Conservation (phyloP, 2,797 vertebrate species). For the Acanthiza pusilla region DNA sequence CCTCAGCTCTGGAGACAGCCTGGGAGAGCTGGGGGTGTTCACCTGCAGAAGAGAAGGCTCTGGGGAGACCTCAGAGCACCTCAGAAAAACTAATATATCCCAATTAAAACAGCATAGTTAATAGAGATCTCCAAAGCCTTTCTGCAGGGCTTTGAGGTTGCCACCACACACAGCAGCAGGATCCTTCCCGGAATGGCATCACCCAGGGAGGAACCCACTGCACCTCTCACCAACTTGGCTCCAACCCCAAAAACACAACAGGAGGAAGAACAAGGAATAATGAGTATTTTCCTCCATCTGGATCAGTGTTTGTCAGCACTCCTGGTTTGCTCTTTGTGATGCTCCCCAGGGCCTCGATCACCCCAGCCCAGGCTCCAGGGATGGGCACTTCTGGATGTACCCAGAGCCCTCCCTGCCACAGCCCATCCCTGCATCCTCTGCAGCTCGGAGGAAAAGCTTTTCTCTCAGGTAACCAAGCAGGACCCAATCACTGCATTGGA, state of each 20-base stretch:
- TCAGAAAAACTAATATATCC: not conserved
- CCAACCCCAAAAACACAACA: not conserved
- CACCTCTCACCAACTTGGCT: not conserved
- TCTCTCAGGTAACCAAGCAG: not conserved
- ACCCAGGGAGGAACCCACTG: not conserved
- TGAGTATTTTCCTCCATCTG: not conserved
- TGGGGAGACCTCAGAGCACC: not conserved
- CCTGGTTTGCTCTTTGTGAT: not conserved
- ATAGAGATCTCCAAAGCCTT: not conserved
- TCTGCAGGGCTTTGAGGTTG: not conserved
- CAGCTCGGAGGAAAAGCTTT: not conserved
- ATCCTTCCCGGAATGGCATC: not conserved
- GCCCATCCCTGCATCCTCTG: not conserved
- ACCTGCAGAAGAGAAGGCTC: not conserved
- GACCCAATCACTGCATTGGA: not conserved
- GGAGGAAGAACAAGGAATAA: not conserved
- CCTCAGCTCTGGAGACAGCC: not conserved
- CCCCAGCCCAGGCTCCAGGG: not conserved
- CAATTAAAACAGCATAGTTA: not conserved
- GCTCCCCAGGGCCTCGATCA: rapidly evolving
- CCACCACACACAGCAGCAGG: not conserved
- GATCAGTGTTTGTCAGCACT: not conserved
- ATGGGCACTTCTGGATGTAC: rapidly evolving
- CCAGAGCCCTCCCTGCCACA: not conserved
- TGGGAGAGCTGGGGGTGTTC: not conserved